Evolutionary conservation across 2,113 vertebrate species (phyloP), one percentile per base, ranked within the genome.

Genomic region (Pseudopodoces humilis): DNA sequence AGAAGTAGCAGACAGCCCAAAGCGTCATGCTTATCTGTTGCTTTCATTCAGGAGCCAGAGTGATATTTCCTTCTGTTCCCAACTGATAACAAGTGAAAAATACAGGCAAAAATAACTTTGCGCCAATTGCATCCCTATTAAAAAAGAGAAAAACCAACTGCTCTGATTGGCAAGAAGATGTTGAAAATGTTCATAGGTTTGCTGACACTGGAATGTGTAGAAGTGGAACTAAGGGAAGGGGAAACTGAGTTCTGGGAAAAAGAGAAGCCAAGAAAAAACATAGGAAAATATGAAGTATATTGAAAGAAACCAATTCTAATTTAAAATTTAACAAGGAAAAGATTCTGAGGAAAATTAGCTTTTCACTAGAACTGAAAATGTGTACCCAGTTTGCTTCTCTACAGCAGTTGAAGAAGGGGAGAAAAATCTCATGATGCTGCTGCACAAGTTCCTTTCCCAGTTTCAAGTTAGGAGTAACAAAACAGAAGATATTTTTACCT

Each of bases 71-170:
- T 88, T 90, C 90, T 96, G 88, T 77, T 86, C 33, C 16, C 23
- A 88, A 39, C 33, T 59, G 92, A 93, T 94, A 96, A 84, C 33
- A 75, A 88, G 68, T 44, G 24, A 10, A 74, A 93, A 95, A 75
- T 72, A 50, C 49, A 49, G 28, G 21, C 37, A 86, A 86, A 86
- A 95, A 63, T 74, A 92, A 20, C 52, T 89, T 82, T 52, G 4
- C 0, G 2, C 25, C 41, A 64, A 68, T 17, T 71, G 16, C 41
- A 56, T 44, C 8, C 23, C 18, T 77, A 17, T 50, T 63, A 39
- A 47, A 77, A 84, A 80, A 62, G 39, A 50, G 16, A 35, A 87
- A 86, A 92, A 50, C 1, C 28, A 58, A 23, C 62, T 88, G 7
- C 35, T 7, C 22, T 88, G 46, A 86, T 46, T 86, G 37, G 19